Evolutionary conservation across 2,113 vertebrate genomes (phyloP), one percentile per base, ranked within the genome.

Genomic region (Vidua macroura): DNA sequence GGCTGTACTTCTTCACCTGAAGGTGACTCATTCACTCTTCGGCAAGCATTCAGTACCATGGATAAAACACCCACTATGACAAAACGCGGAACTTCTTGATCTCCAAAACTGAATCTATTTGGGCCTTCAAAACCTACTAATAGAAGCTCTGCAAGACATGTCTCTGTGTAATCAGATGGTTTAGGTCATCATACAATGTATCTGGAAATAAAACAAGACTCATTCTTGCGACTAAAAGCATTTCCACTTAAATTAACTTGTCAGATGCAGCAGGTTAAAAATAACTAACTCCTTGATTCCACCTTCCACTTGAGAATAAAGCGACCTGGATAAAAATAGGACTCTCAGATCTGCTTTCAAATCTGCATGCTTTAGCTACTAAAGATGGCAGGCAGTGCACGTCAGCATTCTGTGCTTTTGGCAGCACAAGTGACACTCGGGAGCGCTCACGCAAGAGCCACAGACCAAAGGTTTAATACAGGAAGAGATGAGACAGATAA

Each of bases 181-280:
- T 96, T 77, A 83, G 73, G 51, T 95, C 92, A 94, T 86, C 70
- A 92, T 27, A 92, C 31, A 78, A 89, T 79, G 75, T 81, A 96
- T 77, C 51, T 93, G 84, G 95, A 97, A 97, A 97, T 82, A 97
- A 97, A 98, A 63, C 81, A 97, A 97, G 95, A 92, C 82, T 93
- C 68, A 33, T 93, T 79, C 84, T 73, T 24, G 83, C 0, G 1
- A 91, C 44, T 85, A 93, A 95, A 92, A 92, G 66, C 70, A 88
- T 92, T 96, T 96, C 94, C 80, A 96, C 67, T 96, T 76, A 92
- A 94, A 97, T 97, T 95, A 96, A 90, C 68, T 86, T 95, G 80
- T 96, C 89, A 95, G 92, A 94, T 89, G 76, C 59, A 89, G 60
- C 58, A 92, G 52, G 66, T 97, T 96, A 97, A 96, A 97, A 95